Base-by-base conservation (phyloP, 1,140 invertebrate species). In the Microplitis mediator region DNA sequence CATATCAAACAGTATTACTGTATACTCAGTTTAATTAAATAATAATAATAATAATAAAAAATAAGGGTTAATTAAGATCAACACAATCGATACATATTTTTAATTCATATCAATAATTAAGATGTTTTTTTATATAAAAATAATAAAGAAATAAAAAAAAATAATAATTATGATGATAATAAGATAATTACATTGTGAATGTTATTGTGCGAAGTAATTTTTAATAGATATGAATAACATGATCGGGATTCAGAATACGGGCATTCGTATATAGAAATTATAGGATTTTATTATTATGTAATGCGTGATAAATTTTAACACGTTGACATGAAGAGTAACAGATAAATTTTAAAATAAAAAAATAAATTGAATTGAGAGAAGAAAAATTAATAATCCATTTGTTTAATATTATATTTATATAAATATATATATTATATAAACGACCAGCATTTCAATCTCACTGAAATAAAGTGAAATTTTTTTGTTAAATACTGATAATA, bases 1-100 rank as follows among this genome's bases (percentile, higher is more conserved):
- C 85, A 86, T 86, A 86, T 86, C 85, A 85, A 84, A 78, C 84
- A 84, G 84, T 85, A 85, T 86, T 85, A 85, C 78, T 81, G 82
- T 82, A 81, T 79, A 80, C 79, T 82, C 82, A 75, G 79, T 82
- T 84, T 79, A 9, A 45, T 45, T 45, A 45, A 45, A 45, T 45
- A 45, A 9, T 45, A 45, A 45, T 45, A 45, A 45, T 45, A 79
- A 79, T 80, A 75, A 81, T 65, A 56, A 63, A 70, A 76, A 14
- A 77, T 65, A 71, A 52, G 61, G 71, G 32, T 74, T 70, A 62
- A 68, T 71, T 71, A 71, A 71, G 45, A 32, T 32, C 4, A 35
- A 34, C 68, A 76, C 74, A 72, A 77, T 74, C 63, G 60, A 73
- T 77, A 75, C 76, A 81, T 81, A 81, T 84, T 80, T 81, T 79